Conservation (phyloP, 2,113 vertebrate genomes). For the Hystrix brachyura region DNA sequence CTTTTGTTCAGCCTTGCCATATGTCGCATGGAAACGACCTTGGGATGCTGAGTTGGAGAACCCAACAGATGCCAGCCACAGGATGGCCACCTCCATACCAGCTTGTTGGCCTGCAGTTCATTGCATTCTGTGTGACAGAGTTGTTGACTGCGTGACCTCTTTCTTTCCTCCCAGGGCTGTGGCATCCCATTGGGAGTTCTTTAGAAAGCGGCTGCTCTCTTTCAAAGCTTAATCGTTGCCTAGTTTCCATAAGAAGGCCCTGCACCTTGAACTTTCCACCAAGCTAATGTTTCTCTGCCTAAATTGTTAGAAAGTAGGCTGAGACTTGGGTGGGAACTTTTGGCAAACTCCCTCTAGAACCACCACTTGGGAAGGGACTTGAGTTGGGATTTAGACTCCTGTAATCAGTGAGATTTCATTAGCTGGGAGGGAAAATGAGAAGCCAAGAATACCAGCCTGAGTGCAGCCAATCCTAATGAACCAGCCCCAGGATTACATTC, state of each 20-base stretch:
- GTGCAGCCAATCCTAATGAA: neutral
- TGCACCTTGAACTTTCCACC: slow-evolving; percentile 39
- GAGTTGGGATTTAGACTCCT: neutral
- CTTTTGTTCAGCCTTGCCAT: neutral
- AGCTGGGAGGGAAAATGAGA: neutral
- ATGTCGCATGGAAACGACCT: slow-evolving; percentile 39
- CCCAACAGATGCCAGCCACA: neutral
- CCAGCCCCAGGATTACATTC: neutral
- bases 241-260: slow-evolving; percentile 60
- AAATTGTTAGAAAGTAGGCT: slow-evolving; percentile 12
- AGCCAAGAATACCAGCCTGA: neutral
- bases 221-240: slow-evolving; percentile 75
- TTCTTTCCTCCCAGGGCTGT: neutral
- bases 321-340: neutral
- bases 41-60: slow-evolving; percentile 9
- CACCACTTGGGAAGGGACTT: neutral
- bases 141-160: neutral
- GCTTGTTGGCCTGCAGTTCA: neutral
- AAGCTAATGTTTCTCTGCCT: slow-evolving; percentile 45
- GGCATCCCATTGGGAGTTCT: slow-evolving; percentile 62
- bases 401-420: neutral
- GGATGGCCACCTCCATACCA: neutral
- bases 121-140: neutral
- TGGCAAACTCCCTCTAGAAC: neutral
- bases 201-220: slow-evolving; percentile 53